phyloP scores from a whole-genome alignment of 1,140 invertebrate species.

The Pachyrhynchus sulphureomaculatus region DNA sequence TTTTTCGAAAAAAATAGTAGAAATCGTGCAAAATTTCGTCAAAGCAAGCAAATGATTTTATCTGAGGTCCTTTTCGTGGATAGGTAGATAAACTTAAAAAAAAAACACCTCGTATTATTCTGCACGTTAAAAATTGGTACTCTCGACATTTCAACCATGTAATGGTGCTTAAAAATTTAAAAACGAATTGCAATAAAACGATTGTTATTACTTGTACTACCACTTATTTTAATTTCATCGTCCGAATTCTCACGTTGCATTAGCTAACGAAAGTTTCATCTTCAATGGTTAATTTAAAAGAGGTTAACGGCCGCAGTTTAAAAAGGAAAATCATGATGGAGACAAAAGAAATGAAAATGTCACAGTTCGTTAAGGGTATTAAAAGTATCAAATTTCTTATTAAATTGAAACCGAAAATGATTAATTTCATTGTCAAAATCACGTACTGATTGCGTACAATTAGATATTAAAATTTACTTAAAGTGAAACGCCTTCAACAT shows the following conservation, averaged over 20 bases:
- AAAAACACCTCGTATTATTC: no score
- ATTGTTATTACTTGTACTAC: no score
- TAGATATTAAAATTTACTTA: conserved; percentile 10
- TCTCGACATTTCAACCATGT: no score
- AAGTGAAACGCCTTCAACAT: conserved; percentile 10
- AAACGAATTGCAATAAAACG: no score
- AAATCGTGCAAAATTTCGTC: no score
- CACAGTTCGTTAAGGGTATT: neutral
- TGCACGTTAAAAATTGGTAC: no score
- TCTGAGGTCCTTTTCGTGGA: no score
- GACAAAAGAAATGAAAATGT: neutral
- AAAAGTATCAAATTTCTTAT: neutral
- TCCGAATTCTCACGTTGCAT: neutral
- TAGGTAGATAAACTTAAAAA: no score
- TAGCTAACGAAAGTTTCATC: neutral
- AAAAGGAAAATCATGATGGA: neutral
- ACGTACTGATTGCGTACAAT: conserved; percentile 9
- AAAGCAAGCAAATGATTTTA: no score
- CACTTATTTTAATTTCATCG: neutral
- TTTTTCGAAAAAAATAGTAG: no score
- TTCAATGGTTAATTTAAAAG: neutral
- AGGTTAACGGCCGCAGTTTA: neutral
- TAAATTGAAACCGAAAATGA: neutral
- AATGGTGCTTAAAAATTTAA: no score
- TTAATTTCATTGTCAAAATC: conserved; percentile 8